A percentile compares a stretch with the other conserved stretches of the same genome.
Conservation (phyloP, 1,140 invertebrate species). For the Drosophila repleta region DNA sequence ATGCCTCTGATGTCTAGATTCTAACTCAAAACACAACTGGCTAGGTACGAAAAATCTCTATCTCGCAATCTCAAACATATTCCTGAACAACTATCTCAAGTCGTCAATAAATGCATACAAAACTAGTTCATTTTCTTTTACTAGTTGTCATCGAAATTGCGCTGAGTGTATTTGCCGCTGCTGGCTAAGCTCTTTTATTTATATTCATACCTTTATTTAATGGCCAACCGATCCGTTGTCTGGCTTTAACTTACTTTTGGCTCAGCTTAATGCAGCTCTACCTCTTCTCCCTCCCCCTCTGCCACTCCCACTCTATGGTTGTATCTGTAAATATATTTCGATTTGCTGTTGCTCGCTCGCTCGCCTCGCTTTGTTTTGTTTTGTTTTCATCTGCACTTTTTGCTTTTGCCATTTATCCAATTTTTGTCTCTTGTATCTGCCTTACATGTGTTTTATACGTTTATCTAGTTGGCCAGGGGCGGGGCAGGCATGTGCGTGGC, state of each 20-base stretch:
- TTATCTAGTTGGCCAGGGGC: constrained; percentile 45
- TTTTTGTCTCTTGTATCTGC: constrained; percentile 41
- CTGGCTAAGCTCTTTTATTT: constrained; percentile 6
- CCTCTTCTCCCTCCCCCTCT: neutral
- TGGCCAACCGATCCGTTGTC: constrained; percentile 9
- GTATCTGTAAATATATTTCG: constrained; percentile 1
- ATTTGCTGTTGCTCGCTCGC: neutral
- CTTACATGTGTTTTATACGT: constrained; percentile 48
- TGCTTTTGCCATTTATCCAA: constrained; percentile 29
- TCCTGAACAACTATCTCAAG: too few species aligned
- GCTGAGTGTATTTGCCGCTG: constrained; percentile 1
- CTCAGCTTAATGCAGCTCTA: constrained; percentile 1
- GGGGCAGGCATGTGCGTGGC: constrained; percentile 46
- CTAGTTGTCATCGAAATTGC: neutral
- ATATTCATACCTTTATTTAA: constrained; percentile 15
- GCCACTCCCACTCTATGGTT: too few species aligned
- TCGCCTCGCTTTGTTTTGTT: constrained; percentile 4
- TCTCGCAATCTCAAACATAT: too few species aligned
- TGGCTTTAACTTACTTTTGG: constrained; percentile 11
- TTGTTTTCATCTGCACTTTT: constrained; percentile 5
- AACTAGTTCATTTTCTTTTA: too few species aligned
- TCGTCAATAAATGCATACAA: too few species aligned
- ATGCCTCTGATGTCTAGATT: too few species aligned
- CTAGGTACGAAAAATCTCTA: too few species aligned
- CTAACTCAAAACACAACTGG: too few species aligned